Conservation (phyloP, 2,113 vertebrate species). For the Cololabis saira region DNA sequence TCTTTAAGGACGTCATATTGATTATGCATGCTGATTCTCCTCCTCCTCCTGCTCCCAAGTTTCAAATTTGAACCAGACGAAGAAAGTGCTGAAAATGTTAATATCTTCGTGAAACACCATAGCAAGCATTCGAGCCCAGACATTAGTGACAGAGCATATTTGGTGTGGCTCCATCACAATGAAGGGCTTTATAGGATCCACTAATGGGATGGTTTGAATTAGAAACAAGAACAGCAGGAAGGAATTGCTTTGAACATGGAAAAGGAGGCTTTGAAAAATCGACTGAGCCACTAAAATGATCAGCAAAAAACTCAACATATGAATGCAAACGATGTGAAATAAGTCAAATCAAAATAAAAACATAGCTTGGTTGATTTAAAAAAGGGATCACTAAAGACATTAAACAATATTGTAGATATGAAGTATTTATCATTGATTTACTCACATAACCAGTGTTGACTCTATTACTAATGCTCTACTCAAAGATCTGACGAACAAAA, state of each 20-base stretch:
- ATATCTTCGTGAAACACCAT: background rate
- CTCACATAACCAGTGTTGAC: too few species aligned
- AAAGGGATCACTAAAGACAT: too few species aligned
- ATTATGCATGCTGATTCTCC: background rate
- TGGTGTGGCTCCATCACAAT: background rate
- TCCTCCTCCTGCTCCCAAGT: background rate
- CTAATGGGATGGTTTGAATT: background rate
- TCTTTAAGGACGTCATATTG: background rate
- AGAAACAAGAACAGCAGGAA: background rate
- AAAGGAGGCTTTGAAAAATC: background rate
- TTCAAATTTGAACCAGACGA: background rate
- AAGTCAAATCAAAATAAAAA: too few species aligned
- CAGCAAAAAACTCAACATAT: too few species aligned
- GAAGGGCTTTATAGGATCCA: background rate
- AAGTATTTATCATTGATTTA: too few species aligned
- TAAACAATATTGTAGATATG: too few species aligned
- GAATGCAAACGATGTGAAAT: too few species aligned
- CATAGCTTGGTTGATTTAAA: too few species aligned
- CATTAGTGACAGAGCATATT: conserved; percentile 1
- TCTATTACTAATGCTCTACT: too few species aligned
- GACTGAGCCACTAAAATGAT: too few species aligned
- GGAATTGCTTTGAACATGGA: background rate
- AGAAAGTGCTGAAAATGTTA: background rate
- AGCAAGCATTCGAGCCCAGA: background rate
- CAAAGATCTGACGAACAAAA: too few species aligned